Conservation (phyloP, 1,140 invertebrate genomes). For the Pseudomyrmex flavicornis region DNA sequence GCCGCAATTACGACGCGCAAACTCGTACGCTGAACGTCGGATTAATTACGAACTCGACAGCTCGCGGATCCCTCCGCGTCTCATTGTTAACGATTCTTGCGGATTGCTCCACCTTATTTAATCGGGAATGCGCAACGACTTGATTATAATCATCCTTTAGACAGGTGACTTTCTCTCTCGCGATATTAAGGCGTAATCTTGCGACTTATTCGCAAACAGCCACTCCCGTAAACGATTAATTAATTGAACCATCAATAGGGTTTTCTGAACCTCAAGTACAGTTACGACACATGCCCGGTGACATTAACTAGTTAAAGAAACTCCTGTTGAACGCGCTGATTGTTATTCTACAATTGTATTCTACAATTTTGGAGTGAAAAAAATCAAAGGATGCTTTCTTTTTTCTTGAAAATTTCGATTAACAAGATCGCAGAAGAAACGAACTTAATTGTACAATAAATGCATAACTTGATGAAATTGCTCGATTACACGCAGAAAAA, state of each 20-base stretch:
- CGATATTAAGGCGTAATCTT: constrained; percentile 37
- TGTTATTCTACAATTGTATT: neutral
- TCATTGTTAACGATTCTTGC: constrained; percentile 57
- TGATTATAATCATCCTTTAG: constrained; percentile 49
- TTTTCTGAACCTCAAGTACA: neutral
- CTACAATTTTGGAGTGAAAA: neutral
- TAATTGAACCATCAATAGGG: constrained; percentile 34
- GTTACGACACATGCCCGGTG: neutral
- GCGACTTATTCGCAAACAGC: constrained; percentile 43
- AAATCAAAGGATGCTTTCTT: neutral
- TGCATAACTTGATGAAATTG: constrained; percentile 15
- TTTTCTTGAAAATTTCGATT: neutral
- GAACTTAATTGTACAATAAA: neutral
- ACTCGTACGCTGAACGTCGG: constrained; percentile 51
- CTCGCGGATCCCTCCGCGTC: constrained; percentile 30
- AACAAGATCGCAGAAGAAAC: no score
- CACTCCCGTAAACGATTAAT: constrained; percentile 43
- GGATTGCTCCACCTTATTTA: constrained; percentile 59
- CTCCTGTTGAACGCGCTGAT: neutral
- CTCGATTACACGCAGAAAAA: neutral
- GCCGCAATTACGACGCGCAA: constrained; percentile 59
- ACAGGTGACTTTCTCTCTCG: constrained; percentile 30
- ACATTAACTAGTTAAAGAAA: constrained; percentile 5
- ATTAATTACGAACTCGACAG: constrained; percentile 57
- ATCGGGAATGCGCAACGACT: constrained; percentile 53